Conservation (phyloP, 2,888 invertebrate genomes). For the Lobophora halterata region DNA sequence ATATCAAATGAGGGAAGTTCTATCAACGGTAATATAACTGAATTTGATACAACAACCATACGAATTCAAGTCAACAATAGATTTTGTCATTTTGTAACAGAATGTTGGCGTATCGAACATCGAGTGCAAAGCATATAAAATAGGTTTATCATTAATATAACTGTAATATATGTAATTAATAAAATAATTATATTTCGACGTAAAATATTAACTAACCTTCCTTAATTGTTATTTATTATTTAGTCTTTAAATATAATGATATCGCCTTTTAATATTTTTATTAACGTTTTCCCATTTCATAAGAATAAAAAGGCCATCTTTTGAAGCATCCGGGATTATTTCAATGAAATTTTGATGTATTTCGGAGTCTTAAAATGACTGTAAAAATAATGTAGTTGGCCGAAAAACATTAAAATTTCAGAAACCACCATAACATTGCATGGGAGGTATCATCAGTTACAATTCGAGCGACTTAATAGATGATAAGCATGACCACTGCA, state of each 20-base stretch:
- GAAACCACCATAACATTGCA: conserved; percentile 37
- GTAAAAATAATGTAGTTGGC: conserved; percentile 21
- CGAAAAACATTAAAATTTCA: conserved; percentile 20
- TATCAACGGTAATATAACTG: background rate
- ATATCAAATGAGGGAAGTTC: conserved; percentile 1
- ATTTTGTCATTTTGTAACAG: conserved; percentile 19
- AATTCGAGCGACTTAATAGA: conserved; percentile 26
- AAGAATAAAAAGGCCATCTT: conserved; percentile 18
- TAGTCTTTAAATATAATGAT: conserved; percentile 40
- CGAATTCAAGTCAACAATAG: conserved; percentile 1
- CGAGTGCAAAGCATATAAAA: conserved; percentile 36
- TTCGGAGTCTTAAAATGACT: conserved; percentile 16
- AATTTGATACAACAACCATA: conserved; percentile 5
- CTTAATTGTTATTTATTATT: conserved; percentile 58
- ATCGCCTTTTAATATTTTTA: conserved; percentile 32
- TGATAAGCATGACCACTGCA: conserved; percentile 33
- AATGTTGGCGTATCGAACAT: conserved; percentile 24
- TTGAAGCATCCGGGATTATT: conserved; percentile 9
- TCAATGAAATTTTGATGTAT: conserved; percentile 19
- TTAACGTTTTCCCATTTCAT: conserved; percentile 30
- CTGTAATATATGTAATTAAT: conserved; percentile 40
- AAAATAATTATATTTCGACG: conserved; percentile 35
- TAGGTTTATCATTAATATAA: conserved; percentile 33
- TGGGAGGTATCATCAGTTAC: conserved; percentile 32
- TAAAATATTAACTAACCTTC: conserved; percentile 46